Evolutionary conservation across 2,113 vertebrate species (phyloP).

Genomic region (Archocentrus centrarchus): DNA sequence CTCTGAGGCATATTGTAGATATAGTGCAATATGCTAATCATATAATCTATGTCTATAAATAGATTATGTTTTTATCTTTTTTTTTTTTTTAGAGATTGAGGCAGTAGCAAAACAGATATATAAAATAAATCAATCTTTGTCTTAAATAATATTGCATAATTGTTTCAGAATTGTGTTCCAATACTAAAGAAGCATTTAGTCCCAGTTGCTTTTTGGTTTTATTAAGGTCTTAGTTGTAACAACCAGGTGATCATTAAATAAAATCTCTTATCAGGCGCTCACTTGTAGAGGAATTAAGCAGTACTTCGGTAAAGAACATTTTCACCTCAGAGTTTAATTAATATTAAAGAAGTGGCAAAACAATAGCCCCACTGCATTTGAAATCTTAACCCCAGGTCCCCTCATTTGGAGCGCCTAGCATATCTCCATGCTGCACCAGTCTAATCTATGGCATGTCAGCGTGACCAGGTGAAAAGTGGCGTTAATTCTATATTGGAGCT

Average conservation of each 20-base stretch:
- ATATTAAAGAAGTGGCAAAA: conserved; percentile 92
- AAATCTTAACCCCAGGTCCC: conserved; percentile 92
- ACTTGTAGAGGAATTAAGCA: conserved; percentile 77
- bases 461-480: conserved; percentile 86
- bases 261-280: conserved; percentile 83
- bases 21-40: background rate
- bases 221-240: conserved; percentile 80
- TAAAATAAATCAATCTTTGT: conserved; percentile 15
- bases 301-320: conserved; percentile 77
- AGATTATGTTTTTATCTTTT: background rate
- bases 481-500: conserved; percentile 94
- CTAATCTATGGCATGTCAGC: conserved; percentile 91
- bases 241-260: conserved; percentile 79
- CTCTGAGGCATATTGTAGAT: background rate
- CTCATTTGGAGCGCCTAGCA: conserved; percentile 95
- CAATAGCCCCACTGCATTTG: conserved; percentile 90
- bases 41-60: background rate
- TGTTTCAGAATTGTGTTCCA: conserved; percentile 39
- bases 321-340: conserved; percentile 95
- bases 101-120: background rate
- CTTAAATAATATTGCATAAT: conserved; percentile 60
- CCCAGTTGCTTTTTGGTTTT: conserved; percentile 75
- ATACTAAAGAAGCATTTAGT: conserved; percentile 75
- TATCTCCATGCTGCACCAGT: conserved; percentile 92
- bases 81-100: conserved; percentile 22